These are phyloP conservation scores for Zygothrica quintamaculata DNA, from an alignment of 2,888 invertebrate genomes.

Conservation along the genomic window DNA sequence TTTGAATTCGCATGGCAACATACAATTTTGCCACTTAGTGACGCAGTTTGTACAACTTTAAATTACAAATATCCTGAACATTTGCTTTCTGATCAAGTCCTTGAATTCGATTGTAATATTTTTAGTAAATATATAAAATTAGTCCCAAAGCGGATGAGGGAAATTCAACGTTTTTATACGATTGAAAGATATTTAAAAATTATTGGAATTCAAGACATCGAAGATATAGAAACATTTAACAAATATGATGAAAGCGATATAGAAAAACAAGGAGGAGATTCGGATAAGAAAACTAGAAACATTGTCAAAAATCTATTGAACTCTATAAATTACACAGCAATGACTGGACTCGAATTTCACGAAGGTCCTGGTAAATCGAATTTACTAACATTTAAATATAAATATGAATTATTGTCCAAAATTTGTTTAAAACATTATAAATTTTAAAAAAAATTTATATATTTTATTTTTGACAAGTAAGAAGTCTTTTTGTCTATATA, in stretches of 20 bases:
- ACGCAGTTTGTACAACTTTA: neutral
- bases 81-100: neutral
- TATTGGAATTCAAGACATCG: slow-evolving; percentile 16
- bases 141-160: accelerated
- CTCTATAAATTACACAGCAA: neutral
- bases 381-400: neutral
- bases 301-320: neutral
- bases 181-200: slow-evolving; percentile 12
- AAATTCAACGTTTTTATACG: neutral
- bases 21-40: too few species aligned
- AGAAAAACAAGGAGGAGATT: neutral
- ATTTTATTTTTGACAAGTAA: too few species aligned
- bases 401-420: slow-evolving; percentile 8
- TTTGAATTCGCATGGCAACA: slow-evolving; percentile 16
- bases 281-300: neutral
- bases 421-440: too few species aligned
- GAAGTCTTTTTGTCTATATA: too few species aligned
- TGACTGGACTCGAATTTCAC: neutral
- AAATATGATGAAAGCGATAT: neutral
- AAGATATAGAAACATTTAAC: too few species aligned
- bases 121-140: neutral
- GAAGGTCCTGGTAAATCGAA: neutral
- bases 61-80: neutral
- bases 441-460: too few species aligned
- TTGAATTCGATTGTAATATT: slow-evolving; percentile 3